A percentile compares a stretch with the other conserved stretches of the same genome.
Evolutionary conservation across 2,113 vertebrate genomes (phyloP).

Genomic region (Caranx melampygus): DNA sequence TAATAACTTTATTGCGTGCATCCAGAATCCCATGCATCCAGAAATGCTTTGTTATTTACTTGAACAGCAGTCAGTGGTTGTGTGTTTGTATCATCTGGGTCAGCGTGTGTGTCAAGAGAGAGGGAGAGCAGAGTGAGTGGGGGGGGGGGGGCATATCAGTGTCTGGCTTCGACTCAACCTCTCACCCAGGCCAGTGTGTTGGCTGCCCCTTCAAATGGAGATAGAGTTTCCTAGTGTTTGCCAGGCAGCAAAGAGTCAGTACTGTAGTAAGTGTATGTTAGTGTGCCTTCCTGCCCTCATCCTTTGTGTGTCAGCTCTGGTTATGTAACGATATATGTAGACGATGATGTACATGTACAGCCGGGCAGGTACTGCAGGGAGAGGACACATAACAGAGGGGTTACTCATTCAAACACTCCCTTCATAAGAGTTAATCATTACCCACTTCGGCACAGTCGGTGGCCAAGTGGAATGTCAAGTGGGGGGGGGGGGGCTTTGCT

Average conservation of each 20-base stretch:
- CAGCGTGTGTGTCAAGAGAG: constrained; percentile 15
- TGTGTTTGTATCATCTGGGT: constrained; percentile 23
- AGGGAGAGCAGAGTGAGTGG: too few relatives aligned
- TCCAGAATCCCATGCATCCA: not conserved
- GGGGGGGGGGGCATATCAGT: constrained; percentile 7
- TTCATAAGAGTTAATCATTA: constrained; percentile 72
- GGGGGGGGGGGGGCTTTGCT: constrained; percentile 20
- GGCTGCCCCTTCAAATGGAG: constrained; percentile 52
- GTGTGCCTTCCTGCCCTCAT: constrained; percentile 26
- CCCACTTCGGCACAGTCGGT: constrained; percentile 31
- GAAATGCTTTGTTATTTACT: constrained; percentile 8
- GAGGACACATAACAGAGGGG: constrained; percentile 18
- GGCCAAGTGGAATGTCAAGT: constrained; percentile 49
- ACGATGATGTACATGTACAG: constrained; percentile 36
- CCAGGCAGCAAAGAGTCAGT: constrained; percentile 30
- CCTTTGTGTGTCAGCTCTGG: constrained; percentile 30
- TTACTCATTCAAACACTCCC: constrained; percentile 54
- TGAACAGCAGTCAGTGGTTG: not conserved
- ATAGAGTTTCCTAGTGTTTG: constrained; percentile 62
- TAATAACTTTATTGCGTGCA: constrained; percentile 42
- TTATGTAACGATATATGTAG: constrained; percentile 60
- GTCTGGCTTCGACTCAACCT: constrained; percentile 46
- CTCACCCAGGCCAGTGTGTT: constrained; percentile 50
- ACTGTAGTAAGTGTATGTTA: constrained; percentile 35
- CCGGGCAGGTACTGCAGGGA: constrained; percentile 23